phyloP scores from a whole-genome alignment of 2,888 invertebrate genomes.

The Nomada lathburiana region DNA sequence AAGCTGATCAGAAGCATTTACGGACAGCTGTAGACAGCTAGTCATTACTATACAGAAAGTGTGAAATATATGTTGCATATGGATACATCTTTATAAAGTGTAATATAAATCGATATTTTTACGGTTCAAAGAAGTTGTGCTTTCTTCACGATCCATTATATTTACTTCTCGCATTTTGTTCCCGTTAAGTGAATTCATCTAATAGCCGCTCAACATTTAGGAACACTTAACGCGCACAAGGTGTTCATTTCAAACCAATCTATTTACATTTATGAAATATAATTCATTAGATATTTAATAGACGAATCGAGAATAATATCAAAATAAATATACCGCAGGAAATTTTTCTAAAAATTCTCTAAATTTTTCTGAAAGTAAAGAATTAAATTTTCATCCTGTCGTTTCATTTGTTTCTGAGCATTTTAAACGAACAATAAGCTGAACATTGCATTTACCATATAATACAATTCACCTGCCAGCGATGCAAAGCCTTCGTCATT shows the following conservation, averaged over 20 bases:
- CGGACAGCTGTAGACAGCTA: conserved; percentile 62
- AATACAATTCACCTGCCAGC: not conserved
- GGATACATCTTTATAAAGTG: conserved; percentile 41
- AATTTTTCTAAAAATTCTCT: not conserved
- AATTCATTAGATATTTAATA: not conserved
- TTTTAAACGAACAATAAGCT: not conserved
- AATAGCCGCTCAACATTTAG: not conserved
- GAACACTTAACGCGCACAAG: conserved; percentile 30
- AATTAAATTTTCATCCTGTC: not conserved
- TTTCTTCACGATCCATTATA: conserved; percentile 31
- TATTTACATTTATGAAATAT: not conserved
- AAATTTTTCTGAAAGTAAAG: not conserved
- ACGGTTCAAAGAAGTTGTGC: conserved; percentile 33
- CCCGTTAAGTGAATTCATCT: conserved; percentile 30
- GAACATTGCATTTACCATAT: not conserved
- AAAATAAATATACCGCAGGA: conserved; percentile 2
- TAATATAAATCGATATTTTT: conserved; percentile 52
- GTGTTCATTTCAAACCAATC: conserved; percentile 11
- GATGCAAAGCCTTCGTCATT: not conserved
- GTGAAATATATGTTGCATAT: conserved; percentile 43
- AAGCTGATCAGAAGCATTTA: conserved; percentile 38
- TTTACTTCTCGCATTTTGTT: conserved; percentile 36
- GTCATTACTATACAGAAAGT: conserved; percentile 45
- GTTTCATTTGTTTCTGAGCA: not conserved
- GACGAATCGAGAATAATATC: conserved; percentile 21